These are phyloP conservation scores for Odobenus rosmarus DNA, from an alignment of 2,113 vertebrate genomes.

Conservation along the genomic window DNA sequence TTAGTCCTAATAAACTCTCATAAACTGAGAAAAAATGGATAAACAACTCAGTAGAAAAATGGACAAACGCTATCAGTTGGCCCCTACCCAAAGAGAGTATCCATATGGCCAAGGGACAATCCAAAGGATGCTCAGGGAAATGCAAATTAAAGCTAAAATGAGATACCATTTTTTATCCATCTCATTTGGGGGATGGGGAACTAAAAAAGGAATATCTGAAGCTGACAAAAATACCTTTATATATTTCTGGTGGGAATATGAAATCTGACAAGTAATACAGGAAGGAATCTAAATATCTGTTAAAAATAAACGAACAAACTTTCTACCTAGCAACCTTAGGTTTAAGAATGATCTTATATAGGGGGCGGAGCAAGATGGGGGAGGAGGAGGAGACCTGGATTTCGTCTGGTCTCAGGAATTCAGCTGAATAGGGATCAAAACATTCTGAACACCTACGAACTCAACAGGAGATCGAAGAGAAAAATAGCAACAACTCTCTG, in stretches of 20 bases:
- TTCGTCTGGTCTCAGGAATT: too few species aligned
- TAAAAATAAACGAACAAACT: slow-evolving; percentile 40
- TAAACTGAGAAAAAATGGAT: background rate
- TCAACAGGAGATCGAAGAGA: too few species aligned
- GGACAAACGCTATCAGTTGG: background rate
- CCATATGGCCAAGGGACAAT: background rate
- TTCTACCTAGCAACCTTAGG: slow-evolving; percentile 26
- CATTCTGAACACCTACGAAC: too few species aligned
- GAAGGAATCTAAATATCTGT: slow-evolving; percentile 43
- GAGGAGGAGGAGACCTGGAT: too few species aligned
- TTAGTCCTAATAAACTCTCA: background rate
- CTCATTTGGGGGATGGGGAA: background rate
- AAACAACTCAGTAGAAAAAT: background rate
- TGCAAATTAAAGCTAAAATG: background rate
- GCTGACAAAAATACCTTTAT: slow-evolving; percentile 32
- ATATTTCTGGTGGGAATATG: background rate
- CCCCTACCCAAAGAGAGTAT: background rate
- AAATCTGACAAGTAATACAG: slow-evolving; percentile 20
- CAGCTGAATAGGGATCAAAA: too few species aligned
- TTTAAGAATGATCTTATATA: slow-evolving; percentile 22
- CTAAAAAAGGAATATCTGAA: background rate
- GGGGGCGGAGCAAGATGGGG: too few species aligned
- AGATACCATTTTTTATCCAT: background rate
- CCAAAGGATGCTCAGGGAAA: background rate
- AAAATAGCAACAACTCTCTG: too few species aligned